phyloP scores from a whole-genome alignment of 2,888 invertebrate species.

The Elysia crispata region DNA sequence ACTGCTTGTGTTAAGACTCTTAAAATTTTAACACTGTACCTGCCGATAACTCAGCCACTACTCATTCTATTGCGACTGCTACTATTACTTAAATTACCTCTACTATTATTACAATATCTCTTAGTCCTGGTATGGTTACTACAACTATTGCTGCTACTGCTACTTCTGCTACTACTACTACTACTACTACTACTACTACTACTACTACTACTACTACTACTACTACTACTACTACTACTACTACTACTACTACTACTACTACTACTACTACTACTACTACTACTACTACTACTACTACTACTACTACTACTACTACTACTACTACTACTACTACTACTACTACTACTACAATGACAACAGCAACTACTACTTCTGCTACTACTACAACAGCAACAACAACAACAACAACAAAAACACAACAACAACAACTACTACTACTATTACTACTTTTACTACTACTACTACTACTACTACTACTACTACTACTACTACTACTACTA shows the following conservation, averaged over 20 bases:
- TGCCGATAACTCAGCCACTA: no score
- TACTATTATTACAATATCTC: neutral
- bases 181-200: slow-evolving; percentile 14
- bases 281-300: slow-evolving; percentile 26
- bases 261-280: slow-evolving; percentile 34
- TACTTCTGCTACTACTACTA: no score
- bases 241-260: slow-evolving; percentile 34
- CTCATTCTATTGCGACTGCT: no score
- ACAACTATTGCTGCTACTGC: no score
- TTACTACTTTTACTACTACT: slow-evolving; percentile 2
- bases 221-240: slow-evolving; percentile 34
- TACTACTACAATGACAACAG: neutral
- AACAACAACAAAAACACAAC: no score
- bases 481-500: slow-evolving; percentile 37
- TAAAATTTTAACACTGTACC: no score
- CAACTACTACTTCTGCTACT: no score
- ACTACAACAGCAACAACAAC: no score
- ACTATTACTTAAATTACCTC: neutral
- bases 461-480: slow-evolving; percentile 34
- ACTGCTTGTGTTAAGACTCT: no score
- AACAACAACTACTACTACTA: slow-evolving; percentile 12
- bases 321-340: slow-evolving; percentile 22
- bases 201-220: slow-evolving; percentile 34
- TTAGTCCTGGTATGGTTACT: neutral
- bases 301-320: slow-evolving; percentile 31